Evolutionary conservation across 2,888 invertebrate species (phyloP).

Genomic region (Brenthis hecate): DNA sequence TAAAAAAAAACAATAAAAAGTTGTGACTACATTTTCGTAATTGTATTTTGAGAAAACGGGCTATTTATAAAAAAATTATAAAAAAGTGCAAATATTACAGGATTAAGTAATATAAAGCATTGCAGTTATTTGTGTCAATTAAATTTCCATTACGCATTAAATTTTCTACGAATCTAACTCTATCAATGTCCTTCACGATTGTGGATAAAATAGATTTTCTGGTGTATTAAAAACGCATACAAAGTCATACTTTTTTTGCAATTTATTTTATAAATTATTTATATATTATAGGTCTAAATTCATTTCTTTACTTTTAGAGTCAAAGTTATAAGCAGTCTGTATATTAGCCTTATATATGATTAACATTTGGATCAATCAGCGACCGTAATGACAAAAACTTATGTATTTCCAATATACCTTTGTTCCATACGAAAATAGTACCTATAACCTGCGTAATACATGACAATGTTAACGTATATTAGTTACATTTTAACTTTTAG

Average conservation of each 20-base stretch:
- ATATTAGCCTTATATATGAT: too few species aligned
- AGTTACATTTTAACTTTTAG: too few species aligned
- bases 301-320: too few species aligned
- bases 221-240: not conserved
- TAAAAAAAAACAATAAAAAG: not conserved
- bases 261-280: not conserved
- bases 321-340: too few species aligned
- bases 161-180: not conserved
- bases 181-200: constrained; percentile 8
- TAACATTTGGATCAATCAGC: too few species aligned
- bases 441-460: too few species aligned
- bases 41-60: too few species aligned
- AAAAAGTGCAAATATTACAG: too few species aligned
- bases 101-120: not conserved
- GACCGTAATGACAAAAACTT: not conserved
- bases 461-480: too few species aligned
- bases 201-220: constrained; percentile 4
- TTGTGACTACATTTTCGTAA: not conserved
- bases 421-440: not conserved
- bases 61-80: too few species aligned
- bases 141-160: not conserved
- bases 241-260: not conserved
- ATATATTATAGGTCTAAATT: too few species aligned
- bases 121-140: not conserved
- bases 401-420: not conserved